Evolutionary conservation across 2,113 vertebrate genomes (phyloP).

Genomic region (Montifringilla adamsi): DNA sequence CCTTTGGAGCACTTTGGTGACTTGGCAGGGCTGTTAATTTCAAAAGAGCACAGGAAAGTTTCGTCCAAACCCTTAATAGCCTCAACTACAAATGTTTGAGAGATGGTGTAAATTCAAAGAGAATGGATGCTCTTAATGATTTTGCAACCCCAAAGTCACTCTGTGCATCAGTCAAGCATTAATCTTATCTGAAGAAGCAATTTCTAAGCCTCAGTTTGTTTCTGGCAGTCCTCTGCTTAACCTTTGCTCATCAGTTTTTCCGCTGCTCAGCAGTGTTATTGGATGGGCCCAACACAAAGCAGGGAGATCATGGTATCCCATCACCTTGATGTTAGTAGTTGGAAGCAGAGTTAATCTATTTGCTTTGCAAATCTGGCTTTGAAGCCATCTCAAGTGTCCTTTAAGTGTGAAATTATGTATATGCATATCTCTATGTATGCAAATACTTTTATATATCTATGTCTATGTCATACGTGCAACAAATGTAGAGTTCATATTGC

Average conservation of each 20-base stretch:
- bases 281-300: background rate
- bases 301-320: background rate
- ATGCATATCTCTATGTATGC: background rate
- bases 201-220: conserved; percentile 5
- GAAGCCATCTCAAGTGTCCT: background rate
- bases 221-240: conserved; percentile 11
- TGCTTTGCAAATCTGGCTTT: background rate
- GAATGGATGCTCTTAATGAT: background rate
- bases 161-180: background rate
- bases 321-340: background rate
- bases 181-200: background rate
- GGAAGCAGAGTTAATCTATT: background rate
- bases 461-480: background rate
- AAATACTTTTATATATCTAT: background rate
- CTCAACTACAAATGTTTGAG: background rate
- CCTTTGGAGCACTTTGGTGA: conserved; percentile 46
- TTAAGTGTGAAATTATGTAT: background rate
- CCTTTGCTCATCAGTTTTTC: background rate
- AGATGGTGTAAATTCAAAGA: background rate
- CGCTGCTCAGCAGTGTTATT: background rate
- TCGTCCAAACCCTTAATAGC: background rate
- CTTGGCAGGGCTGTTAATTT: background rate
- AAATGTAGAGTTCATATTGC: background rate
- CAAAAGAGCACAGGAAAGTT: background rate
- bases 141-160: background rate